Conservation (phyloP, 35 echinoderm and acorn worm species). For the Apostichopus japonicus region DNA sequence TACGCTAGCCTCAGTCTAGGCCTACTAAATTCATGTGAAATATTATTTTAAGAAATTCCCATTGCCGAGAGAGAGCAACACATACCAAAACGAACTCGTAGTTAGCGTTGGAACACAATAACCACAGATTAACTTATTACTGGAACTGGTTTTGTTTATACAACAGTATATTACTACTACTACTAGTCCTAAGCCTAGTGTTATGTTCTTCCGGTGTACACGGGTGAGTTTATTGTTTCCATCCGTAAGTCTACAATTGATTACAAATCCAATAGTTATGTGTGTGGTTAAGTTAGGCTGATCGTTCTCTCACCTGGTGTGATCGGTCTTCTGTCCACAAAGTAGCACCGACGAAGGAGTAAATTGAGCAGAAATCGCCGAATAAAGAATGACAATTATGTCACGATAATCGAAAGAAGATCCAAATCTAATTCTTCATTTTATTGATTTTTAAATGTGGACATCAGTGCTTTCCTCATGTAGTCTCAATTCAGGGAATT, state of each 20-base stretch:
- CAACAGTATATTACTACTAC: too few species aligned
- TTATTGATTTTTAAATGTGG: neutral
- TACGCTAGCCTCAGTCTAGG: too few species aligned
- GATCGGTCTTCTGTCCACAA: neutral
- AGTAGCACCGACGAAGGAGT: neutral
- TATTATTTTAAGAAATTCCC: too few species aligned
- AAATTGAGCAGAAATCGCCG: neutral
- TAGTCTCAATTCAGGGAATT: neutral
- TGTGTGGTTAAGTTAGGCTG: neutral
- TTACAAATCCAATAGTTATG: too few species aligned
- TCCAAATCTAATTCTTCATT: neutral
- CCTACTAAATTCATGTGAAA: too few species aligned
- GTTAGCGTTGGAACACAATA: too few species aligned
- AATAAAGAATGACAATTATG: neutral
- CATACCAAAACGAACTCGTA: too few species aligned
- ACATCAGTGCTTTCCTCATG: neutral
- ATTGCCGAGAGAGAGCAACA: too few species aligned
- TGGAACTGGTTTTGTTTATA: too few species aligned
- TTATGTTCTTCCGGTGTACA: neutral
- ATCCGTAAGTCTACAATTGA: neutral
- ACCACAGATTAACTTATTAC: too few species aligned
- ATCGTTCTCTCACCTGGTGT: neutral
- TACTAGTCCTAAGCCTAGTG: too few species aligned
- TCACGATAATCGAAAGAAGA: neutral
- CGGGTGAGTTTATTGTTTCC: neutral